A percentile compares a stretch with the other conserved stretches of the same genome.
phyloP scores from a whole-genome alignment of 1,140 invertebrate species.

The Mya arenaria region DNA sequence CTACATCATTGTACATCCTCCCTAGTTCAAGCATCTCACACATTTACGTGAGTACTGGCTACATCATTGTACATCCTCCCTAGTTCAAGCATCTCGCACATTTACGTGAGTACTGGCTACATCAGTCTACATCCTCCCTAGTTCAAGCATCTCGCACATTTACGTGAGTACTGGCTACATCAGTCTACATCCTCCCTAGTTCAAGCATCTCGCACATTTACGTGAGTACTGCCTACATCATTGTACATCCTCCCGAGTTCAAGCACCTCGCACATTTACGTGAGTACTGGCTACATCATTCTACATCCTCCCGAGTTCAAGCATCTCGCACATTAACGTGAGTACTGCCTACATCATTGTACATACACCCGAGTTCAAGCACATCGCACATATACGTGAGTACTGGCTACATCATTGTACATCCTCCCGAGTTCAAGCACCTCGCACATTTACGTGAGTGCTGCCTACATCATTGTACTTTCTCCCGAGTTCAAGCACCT shows the following conservation, averaged over 20 bases:
- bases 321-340: too few species aligned
- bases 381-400: not conserved
- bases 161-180: not conserved
- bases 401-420: not conserved
- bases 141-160: not conserved
- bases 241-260: not conserved
- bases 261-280: not conserved
- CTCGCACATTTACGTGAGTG: too few species aligned
- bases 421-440: not conserved
- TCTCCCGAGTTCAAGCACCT: not conserved
- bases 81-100: not conserved
- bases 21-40: not conserved
- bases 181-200: not conserved
- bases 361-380: not conserved
- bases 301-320: not conserved
- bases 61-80: not conserved
- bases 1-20: too few species aligned
- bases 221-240: too few species aligned
- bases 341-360: too few species aligned
- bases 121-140: not conserved
- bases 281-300: not conserved
- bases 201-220: too few species aligned
- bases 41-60: not conserved
- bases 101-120: too few species aligned
- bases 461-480: too few species aligned